A percentile compares a stretch with the other conserved stretches of the same genome.
phyloP scores from a whole-genome alignment of 2,888 invertebrate genomes.

The Nezara viridula region DNA sequence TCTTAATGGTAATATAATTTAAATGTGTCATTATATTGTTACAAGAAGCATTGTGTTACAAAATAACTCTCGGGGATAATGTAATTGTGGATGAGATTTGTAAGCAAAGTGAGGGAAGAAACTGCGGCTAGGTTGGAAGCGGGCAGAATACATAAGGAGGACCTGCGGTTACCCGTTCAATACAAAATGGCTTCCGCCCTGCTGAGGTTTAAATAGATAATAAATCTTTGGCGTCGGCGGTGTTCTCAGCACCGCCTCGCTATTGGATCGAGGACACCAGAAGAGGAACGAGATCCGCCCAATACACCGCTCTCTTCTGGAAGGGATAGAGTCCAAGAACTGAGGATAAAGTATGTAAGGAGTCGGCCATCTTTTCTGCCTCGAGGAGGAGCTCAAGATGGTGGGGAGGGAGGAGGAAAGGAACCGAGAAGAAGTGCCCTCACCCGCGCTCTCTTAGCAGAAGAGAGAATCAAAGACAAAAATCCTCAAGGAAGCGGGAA shows the following conservation, averaged over 20 bases:
- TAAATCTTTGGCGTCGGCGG: not conserved
- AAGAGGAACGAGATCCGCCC: not conserved
- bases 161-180: slow-evolving; percentile 50
- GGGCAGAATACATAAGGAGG: slow-evolving; percentile 46
- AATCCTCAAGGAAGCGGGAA: slow-evolving; percentile 51
- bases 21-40: not conserved
- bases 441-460: slow-evolving; percentile 48
- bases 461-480: slow-evolving; percentile 33
- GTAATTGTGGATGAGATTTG: slow-evolving; percentile 21
- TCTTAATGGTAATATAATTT: not conserved
- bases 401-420: not conserved
- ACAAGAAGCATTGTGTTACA: not conserved
- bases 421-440: slow-evolving; percentile 1
- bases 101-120: slow-evolving; percentile 34
- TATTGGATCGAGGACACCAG: not conserved
- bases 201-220: slow-evolving; percentile 17
- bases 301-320: not conserved
- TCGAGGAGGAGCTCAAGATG: not conserved
- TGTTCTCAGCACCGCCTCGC: not conserved
- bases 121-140: not conserved
- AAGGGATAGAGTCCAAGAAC: not conserved
- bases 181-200: slow-evolving; percentile 52
- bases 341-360: slow-evolving; percentile 46
- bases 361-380: slow-evolving; percentile 51
- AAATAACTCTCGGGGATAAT: not conserved